Evolutionary conservation across 2,888 invertebrate species (phyloP).

Genomic region (Sepioteuthis lessoniana): DNA sequence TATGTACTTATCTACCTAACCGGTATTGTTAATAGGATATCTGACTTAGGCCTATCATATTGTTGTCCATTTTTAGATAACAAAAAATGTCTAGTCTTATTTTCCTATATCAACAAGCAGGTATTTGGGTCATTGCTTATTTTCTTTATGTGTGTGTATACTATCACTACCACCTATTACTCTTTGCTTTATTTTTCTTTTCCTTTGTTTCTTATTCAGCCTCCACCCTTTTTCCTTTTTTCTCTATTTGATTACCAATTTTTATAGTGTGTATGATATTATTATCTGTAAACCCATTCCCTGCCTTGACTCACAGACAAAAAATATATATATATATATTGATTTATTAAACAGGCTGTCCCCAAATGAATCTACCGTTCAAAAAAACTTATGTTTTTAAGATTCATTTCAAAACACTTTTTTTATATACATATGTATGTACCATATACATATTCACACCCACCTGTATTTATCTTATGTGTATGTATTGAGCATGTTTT

Average conservation of each 20-base stretch:
- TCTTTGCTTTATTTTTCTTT: background rate
- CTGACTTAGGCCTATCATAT: background rate
- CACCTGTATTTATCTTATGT: conserved; percentile 15
- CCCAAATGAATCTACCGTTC: background rate
- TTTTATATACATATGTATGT: background rate
- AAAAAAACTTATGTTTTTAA: background rate
- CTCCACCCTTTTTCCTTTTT: background rate
- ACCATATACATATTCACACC: background rate
- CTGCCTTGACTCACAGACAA: conserved; percentile 12
- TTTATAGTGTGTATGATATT: background rate
- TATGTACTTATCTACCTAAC: background rate
- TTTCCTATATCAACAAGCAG: background rate
- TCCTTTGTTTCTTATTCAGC: background rate
- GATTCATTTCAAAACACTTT: background rate
- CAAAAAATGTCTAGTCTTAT: background rate
- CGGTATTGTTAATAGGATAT: background rate
- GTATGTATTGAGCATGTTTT: conserved; percentile 23
- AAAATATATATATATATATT: background rate
- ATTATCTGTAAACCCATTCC: background rate
- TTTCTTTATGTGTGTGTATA: background rate
- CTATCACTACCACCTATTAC: background rate
- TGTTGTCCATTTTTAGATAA: background rate
- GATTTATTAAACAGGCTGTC: background rate
- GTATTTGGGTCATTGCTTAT: background rate
- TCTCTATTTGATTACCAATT: background rate